Conservation (phyloP, 2,113 vertebrate species). For the Passer montanus region DNA sequence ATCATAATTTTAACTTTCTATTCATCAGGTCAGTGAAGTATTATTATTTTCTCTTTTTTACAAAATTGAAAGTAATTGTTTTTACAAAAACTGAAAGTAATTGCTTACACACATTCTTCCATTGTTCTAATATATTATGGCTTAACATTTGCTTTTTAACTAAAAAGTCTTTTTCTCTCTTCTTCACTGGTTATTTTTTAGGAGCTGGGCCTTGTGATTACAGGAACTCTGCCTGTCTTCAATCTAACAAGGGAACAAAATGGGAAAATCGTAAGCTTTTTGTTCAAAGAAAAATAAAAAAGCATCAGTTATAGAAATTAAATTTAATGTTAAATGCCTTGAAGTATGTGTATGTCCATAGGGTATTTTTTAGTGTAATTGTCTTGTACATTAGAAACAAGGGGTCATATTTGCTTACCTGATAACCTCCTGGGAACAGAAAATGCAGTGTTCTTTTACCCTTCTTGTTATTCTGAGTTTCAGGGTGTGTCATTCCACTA, state of each 20-base stretch:
- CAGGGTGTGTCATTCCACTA: not conserved
- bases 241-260: slow-evolving; percentile 84
- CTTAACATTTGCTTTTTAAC: not conserved
- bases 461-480: not conserved
- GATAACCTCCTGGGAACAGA: not conserved
- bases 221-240: slow-evolving; percentile 91
- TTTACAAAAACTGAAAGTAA: not conserved
- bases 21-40: not conserved
- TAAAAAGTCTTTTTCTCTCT: not conserved
- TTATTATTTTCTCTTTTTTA: not conserved
- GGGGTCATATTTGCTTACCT: not conserved
- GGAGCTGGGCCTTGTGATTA: slow-evolving; percentile 92
- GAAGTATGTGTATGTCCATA: not conserved
- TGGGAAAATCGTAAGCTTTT: slow-evolving; percentile 65
- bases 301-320: not conserved
- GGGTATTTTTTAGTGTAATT: not conserved
- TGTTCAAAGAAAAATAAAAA: not conserved
- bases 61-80: not conserved
- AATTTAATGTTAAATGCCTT: not conserved
- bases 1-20: not conserved
- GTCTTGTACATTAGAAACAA: not conserved
- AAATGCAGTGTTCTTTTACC: not conserved
- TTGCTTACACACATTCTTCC: not conserved
- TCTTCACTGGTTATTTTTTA: slow-evolving; percentile 55
- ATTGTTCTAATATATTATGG: not conserved